Conservation (phyloP, 2,797 vertebrate species). For the Alosa sapidissima region DNA sequence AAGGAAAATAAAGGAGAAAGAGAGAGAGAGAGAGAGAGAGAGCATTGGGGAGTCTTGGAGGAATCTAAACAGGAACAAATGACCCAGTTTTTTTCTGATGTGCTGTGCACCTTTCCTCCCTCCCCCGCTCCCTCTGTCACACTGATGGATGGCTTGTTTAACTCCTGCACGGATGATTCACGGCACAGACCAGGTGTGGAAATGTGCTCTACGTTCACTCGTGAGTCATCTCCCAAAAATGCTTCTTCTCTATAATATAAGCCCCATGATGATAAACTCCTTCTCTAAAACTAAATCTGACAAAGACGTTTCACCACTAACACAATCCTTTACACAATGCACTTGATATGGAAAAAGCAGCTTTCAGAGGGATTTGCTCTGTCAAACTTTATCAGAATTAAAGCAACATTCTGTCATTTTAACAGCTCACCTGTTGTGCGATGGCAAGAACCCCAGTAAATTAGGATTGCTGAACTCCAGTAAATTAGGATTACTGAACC, state of each 20-base stretch:
- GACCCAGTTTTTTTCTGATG: conserved; percentile 18
- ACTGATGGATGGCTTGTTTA: conserved; percentile 1
- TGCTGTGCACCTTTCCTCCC: neutral
- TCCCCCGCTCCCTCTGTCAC: neutral
- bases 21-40: neutral
- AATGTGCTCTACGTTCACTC: neutral
- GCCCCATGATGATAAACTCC: conserved; percentile 22
- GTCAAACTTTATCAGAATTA: neutral
- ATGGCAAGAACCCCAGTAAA: neutral
- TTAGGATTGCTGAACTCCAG: neutral
- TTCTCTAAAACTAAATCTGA: neutral
- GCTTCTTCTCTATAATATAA: neutral
- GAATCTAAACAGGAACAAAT: neutral
- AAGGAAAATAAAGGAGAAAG: neutral
- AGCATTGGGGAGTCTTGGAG: neutral
- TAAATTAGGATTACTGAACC: neutral
- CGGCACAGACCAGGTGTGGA: neutral
- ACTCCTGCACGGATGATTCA: neutral
- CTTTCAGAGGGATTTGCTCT: neutral
- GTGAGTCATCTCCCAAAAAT: neutral
- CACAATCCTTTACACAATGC: conserved; percentile 44
- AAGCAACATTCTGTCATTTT: neutral
- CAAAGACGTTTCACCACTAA: conserved; percentile 36
- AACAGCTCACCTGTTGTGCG: neutral
- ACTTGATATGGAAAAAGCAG: conserved; percentile 41